Evolutionary conservation across 2,888 invertebrate genomes (phyloP), one percentile per base, ranked within the genome.

Genomic region (Metellina segmentata): DNA sequence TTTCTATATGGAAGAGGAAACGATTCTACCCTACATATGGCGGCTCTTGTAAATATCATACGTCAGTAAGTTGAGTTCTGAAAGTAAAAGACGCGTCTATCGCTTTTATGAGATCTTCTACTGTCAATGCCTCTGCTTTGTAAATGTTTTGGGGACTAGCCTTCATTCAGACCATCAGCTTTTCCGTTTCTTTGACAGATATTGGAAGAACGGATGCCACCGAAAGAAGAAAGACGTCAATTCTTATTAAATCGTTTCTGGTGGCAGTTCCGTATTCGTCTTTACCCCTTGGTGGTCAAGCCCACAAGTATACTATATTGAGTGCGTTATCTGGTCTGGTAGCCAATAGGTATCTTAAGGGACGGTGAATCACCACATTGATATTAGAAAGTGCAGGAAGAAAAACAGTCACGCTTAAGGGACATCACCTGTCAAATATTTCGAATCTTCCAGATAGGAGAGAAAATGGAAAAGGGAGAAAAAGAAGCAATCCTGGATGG

Each of bases 401-500:
- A 8, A 16, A 74, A 74, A 7, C 52, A 8, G 20, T 72, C 13
- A 85, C 74, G 74, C 72, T 74, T 75, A 52, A n/a, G 74, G 52
- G 74, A 75, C 78, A 51, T 34, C 61, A 78, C 85, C 85, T 78
- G 85, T 85, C 85, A 77, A 61, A 85, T 85, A 77, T 85, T 85
- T 70, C 20, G 52, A 83, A 72, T 6, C 72, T 74, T 8, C 20
- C 6, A 20, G 78, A 70, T 48, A 20, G 48, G 49, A 13, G 11
- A n/a, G 20, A 34, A 75, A 53, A 61, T n/a, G 48, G 20, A 8
- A 20, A 77, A 61, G 52, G 49, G 9, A 16, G 72, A n/a, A n/a
- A 70, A 48, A 70, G n/a, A n/a, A n/a, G n/a, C 13, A 52, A 51
- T 19, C 13, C 51, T 74, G 48, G 75, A 85, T 85, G 53, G 53